These are phyloP conservation scores for Phymanthus crucifer DNA, from an alignment of 92 coral and sea anemone genomes.

Conservation along the genomic window DNA sequence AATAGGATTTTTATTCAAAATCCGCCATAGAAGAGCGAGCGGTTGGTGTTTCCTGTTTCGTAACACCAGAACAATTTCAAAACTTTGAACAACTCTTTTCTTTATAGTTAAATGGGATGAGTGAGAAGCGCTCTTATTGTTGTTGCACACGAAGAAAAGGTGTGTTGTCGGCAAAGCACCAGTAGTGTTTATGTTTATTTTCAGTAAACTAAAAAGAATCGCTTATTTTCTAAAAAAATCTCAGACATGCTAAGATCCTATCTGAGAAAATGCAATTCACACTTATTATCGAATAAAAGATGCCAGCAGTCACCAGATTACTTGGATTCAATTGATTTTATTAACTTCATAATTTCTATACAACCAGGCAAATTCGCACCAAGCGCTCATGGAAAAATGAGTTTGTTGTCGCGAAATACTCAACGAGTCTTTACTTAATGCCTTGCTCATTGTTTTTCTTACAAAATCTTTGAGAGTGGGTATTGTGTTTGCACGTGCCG, in stretches of 20 bases:
- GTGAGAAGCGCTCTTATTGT: conserved; percentile 6
- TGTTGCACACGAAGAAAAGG: background rate
- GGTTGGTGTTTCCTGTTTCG: background rate
- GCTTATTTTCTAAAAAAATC: conserved; percentile 2
- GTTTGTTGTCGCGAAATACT: conserved; percentile 31
- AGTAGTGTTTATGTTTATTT: conserved; percentile 38
- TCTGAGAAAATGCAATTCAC: conserved; percentile 22
- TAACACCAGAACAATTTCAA: background rate
- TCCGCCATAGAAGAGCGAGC: background rate
- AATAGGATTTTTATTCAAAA: background rate
- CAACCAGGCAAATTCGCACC: conserved; percentile 17
- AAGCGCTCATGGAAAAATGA: conserved; percentile 18
- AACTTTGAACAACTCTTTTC: background rate
- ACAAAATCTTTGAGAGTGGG: conserved; percentile 49
- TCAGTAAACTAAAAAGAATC: conserved; percentile 20
- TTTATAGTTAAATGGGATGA: background rate
- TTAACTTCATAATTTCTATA: conserved; percentile 19
- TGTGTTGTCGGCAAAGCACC: conserved; percentile 19
- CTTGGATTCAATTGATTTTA: conserved; percentile 27
- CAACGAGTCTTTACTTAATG: conserved; percentile 23
- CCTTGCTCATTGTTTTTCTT: conserved; percentile 45
- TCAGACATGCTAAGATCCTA: conserved; percentile 18
- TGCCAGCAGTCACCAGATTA: conserved; percentile 7
- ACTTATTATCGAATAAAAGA: conserved; percentile 23
- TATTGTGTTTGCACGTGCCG: conserved; percentile 77